Evolutionary conservation across 1,140 invertebrate species (phyloP), one percentile per base, ranked within the genome.

Genomic region (Agraylea sexmaculata): DNA sequence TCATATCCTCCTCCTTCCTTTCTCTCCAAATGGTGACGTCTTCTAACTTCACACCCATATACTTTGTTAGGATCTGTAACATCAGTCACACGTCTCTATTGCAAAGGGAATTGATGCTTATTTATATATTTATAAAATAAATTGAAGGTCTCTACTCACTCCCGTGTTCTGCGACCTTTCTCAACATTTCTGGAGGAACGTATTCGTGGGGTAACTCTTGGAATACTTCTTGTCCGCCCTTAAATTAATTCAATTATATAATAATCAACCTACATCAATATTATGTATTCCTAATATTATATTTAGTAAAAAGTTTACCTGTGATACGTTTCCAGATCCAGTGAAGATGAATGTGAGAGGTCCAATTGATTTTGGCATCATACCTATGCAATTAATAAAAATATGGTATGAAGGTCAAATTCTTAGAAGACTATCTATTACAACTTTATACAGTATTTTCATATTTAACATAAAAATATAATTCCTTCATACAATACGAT

Each of bases 311-410:
- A 47, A 40, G 36, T 31, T 53, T 56, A 71, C 89, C 69, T 87
- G 74, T 2, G 79, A 85, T 0, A 85, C 80, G 53, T 85, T 85
- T 23, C 80, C 81, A 10, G 88, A 88, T 3, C 96, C 96, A 6
- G 95, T 98, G 55, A 99, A 99, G 1, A 99, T 84, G 66, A 99
- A 96, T 0, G 91, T 96, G 2, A 99, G 63, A 0, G 96, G 95
- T 1, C 95, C 96, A 37, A 99, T 82, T 0, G 94, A 98, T 57
- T 91, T 89, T 10, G 96, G 96, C 89, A 99, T 91, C 66, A 92
- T 83, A 11, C 91, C 47, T 49, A 30, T 16, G 42, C 41, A 39
- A 39, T 16, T 25, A 25, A 37, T 15, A 15, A 27, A n/a, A n/a
- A n/a, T n/a, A n/a, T n/a, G n/a, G n/a, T n/a, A n/a, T n/a, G n/a